Conservation (phyloP, 2,797 vertebrate genomes). For the Melanitta fusca region DNA sequence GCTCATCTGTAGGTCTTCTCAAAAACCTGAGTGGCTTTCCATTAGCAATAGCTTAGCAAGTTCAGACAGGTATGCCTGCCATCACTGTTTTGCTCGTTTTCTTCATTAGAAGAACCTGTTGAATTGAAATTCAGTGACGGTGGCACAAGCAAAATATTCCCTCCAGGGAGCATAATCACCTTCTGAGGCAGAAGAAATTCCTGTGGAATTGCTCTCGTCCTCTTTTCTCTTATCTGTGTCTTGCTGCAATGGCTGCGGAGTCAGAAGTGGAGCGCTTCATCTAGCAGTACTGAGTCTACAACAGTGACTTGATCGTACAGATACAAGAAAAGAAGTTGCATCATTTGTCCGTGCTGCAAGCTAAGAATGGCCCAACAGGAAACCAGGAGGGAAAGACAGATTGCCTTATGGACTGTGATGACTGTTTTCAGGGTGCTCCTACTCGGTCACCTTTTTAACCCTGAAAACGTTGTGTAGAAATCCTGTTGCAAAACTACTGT, state of each 20-base stretch:
- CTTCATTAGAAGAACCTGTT: background rate
- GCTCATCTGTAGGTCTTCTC: background rate
- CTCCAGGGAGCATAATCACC: background rate
- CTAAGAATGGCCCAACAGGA: background rate
- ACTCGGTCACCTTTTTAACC: background rate
- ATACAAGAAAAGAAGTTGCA: background rate
- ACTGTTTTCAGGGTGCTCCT: background rate
- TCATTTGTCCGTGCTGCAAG: background rate
- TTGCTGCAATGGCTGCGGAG: background rate
- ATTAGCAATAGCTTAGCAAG: background rate
- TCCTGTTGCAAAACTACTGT: slow-evolving; percentile 14
- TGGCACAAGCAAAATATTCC: background rate
- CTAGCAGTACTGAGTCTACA: background rate
- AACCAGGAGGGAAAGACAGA: background rate
- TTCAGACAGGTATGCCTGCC: background rate
- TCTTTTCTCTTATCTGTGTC: background rate
- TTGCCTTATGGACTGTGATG: background rate
- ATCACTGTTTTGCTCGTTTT: background rate
- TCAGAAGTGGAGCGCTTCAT: background rate
- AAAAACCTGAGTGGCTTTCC: background rate
- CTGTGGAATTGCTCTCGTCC: background rate
- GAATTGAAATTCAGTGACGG: background rate
- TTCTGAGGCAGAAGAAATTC: background rate
- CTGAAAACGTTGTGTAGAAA: background rate
- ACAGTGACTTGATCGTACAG: background rate